Conservation (phyloP, 2,888 invertebrate species). For the Papilio elwesi region DNA sequence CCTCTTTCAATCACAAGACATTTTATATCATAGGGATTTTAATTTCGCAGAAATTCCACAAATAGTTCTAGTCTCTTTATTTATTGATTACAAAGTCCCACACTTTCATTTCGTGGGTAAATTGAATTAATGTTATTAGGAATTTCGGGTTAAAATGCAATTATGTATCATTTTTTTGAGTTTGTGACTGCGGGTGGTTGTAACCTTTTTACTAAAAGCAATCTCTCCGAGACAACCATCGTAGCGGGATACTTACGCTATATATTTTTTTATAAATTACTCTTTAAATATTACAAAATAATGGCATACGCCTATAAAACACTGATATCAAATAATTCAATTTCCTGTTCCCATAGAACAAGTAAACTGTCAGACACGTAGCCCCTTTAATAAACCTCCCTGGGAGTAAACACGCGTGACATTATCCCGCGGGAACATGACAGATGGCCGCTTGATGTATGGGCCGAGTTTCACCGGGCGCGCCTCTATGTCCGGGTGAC, state of each 20-base stretch:
- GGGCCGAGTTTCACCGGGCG: conserved; percentile 4
- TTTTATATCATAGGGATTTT: conserved; percentile 11
- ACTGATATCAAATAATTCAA: not conserved
- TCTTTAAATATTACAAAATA: not conserved
- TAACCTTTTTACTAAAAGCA: no score
- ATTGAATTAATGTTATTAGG: no score
- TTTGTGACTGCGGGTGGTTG: no score
- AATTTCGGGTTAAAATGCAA: no score
- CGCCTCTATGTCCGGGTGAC: not conserved
- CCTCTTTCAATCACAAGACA: conserved; percentile 22
- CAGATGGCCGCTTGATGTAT: conserved; percentile 38
- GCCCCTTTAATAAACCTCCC: conserved; percentile 35
- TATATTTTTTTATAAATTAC: no score
- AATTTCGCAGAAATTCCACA: conserved; percentile 11
- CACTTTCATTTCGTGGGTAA: no score
- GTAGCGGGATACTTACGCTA: no score
- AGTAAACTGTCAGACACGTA: conserved; percentile 21
- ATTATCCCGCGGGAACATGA: conserved; percentile 31
- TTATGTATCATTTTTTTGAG: no score
- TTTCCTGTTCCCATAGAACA: not conserved
- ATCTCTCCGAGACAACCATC: no score
- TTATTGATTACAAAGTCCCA: not conserved
- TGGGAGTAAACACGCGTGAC: conserved; percentile 32
- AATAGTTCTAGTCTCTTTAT: conserved; percentile 1
- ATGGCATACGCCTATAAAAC: not conserved